These are phyloP conservation scores for Cremastobaeus sp. DNA, from an alignment of 2,888 invertebrate species.

Conservation along the genomic window DNA sequence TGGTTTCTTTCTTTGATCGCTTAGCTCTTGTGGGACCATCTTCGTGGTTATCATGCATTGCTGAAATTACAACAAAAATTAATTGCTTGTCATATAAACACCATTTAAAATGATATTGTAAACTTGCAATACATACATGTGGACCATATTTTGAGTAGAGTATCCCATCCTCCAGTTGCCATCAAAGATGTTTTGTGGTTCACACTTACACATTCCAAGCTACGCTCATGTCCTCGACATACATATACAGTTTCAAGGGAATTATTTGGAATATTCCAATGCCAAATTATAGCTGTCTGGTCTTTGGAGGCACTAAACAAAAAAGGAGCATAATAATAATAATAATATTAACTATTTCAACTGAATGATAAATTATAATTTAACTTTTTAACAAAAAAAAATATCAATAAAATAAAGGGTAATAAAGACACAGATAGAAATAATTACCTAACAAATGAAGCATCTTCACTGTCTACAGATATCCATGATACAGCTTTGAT, in stretches of 20 bases:
- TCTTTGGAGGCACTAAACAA: constrained; percentile 90
- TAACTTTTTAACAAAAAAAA: constrained; percentile 2
- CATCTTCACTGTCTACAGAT: constrained; percentile 82
- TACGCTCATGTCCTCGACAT: constrained; percentile 94
- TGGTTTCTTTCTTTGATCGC: constrained; percentile 81
- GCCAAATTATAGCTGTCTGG: constrained; percentile 93
- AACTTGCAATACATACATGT: constrained; percentile 79
- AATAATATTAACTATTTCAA: background rate
- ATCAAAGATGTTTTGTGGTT: constrained; percentile 83
- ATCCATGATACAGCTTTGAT: constrained; percentile 95
- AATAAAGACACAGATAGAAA: background rate
- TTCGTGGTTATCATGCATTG: constrained; percentile 78
- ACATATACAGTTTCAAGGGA: constrained; percentile 88
- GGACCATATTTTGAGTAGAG: constrained; percentile 94
- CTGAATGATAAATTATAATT: background rate
- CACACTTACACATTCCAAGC: constrained; percentile 91
- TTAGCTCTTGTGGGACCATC: constrained; percentile 82
- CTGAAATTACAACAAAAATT: constrained; percentile 49
- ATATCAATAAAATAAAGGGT: background rate
- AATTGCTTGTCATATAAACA: background rate
- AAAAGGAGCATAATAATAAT: background rate
- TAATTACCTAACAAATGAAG: constrained; percentile 84
- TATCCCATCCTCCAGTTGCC: constrained; percentile 96
- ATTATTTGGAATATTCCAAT: constrained; percentile 87
- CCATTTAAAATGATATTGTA: constrained; percentile 1